These are phyloP conservation scores for Pantherophis alleghaniensis DNA, from an alignment of 2,797 vertebrate species.

Conservation along the genomic window DNA sequence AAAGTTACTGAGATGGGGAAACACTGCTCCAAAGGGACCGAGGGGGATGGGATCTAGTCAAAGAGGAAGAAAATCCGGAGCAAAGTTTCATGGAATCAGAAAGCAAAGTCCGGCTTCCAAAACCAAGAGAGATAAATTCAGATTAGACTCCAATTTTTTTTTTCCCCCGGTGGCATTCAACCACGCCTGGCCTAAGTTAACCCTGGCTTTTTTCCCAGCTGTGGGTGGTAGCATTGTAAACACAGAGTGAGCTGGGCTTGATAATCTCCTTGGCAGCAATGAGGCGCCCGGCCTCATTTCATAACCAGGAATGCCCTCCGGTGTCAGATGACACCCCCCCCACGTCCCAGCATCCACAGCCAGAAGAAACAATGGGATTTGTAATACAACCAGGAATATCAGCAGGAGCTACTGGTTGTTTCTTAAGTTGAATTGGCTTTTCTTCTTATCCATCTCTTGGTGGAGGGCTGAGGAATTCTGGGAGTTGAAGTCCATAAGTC, in stretches of 20 bases:
- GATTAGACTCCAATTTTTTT: conserved; percentile 36
- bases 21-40: background rate
- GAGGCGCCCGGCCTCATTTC: background rate
- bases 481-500: background rate
- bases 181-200: conserved; percentile 47
- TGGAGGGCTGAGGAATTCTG: background rate
- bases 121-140: conserved; percentile 54
- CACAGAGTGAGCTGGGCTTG: background rate
- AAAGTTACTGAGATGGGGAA: background rate
- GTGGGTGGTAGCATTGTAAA: conserved; percentile 17
- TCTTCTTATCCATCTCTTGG: background rate
- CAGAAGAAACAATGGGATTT: background rate
- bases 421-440: background rate
- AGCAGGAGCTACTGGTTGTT: background rate
- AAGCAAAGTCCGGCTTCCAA: conserved; percentile 40
- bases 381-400: background rate
- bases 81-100: background rate
- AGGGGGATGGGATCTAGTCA: background rate
- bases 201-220: background rate
- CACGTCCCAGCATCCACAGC: background rate
- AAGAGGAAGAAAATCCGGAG: conserved; percentile 35
- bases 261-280: background rate
- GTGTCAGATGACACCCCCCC: background rate
- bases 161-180: background rate
- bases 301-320: background rate